phyloP scores from a whole-genome alignment of 2,113 vertebrate genomes.

The Campylomormyrus numenius region DNA sequence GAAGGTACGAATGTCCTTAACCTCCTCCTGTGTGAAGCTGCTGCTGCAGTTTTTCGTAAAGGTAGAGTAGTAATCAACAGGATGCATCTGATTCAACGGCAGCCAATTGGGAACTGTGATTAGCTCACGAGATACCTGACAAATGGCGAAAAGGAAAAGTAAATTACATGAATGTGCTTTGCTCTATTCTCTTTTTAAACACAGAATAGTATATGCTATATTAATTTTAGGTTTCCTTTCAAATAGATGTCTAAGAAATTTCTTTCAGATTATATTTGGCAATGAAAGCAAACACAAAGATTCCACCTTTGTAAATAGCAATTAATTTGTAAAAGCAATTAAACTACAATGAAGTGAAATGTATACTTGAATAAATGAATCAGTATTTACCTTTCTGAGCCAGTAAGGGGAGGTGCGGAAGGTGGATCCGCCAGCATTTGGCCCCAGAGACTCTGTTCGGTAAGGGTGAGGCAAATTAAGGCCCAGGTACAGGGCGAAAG shows the following conservation, averaged over 20 bases:
- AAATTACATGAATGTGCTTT: not conserved
- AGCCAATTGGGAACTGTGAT: slow-evolving; percentile 82
- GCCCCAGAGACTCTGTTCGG: slow-evolving; percentile 73
- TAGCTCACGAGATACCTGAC: slow-evolving; percentile 69
- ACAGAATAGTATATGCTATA: not conserved
- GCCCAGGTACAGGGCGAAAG: slow-evolving; percentile 86
- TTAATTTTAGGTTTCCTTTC: not conserved
- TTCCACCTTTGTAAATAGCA: not conserved
- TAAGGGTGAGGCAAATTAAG: slow-evolving; percentile 93
- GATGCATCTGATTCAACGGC: slow-evolving; percentile 76
- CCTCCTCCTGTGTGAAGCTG: slow-evolving; percentile 75
- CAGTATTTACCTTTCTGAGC: slow-evolving; percentile 72
- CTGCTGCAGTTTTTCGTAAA: slow-evolving; percentile 93
- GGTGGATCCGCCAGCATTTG: slow-evolving; percentile 83
- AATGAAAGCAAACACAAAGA: not conserved
- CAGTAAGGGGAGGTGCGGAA: slow-evolving; percentile 87
- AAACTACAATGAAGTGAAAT: not conserved
- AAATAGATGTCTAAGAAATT: not conserved
- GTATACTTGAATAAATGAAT: not conserved
- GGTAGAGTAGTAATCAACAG: slow-evolving; percentile 86
- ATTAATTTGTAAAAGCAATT: not conserved
- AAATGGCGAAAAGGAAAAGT: not conserved
- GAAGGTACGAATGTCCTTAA: slow-evolving; percentile 76
- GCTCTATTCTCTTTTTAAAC: not conserved
- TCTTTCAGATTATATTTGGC: not conserved